phyloP scores from a whole-genome alignment of 2,113 vertebrate species.

The Passer domesticus region DNA sequence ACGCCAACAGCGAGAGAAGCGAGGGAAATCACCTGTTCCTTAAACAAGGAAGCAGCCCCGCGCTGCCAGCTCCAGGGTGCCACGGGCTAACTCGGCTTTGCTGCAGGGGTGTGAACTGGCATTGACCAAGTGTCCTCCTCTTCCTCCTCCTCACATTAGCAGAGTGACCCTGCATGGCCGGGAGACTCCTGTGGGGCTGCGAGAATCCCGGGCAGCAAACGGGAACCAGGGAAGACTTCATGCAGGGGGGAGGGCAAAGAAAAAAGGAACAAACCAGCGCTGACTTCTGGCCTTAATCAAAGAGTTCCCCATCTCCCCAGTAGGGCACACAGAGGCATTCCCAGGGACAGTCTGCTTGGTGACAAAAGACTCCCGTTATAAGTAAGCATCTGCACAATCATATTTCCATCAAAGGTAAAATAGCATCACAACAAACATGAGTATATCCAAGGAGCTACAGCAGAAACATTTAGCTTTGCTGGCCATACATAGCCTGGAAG shows the following conservation, averaged over 20 bases:
- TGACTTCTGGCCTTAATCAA: not conserved
- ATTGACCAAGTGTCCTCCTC: not conserved
- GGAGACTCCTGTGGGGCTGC: not conserved
- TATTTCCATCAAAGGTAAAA: not conserved
- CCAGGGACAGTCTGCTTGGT: not conserved
- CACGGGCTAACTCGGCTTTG: rapidly evolving
- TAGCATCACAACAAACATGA: not conserved
- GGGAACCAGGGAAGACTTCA: rapidly evolving
- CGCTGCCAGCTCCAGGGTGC: rapidly evolving
- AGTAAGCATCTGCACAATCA: not conserved
- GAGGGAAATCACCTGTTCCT: not conserved
- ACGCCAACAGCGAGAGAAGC: not conserved
- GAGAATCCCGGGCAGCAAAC: not conserved
- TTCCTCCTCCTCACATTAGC: not conserved
- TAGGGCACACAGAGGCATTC: rapidly evolving
- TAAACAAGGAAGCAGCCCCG: not conserved
- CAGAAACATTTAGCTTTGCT: not conserved
- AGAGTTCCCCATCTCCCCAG: not conserved
- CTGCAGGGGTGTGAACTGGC: rapidly evolving
- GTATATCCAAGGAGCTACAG: not conserved
- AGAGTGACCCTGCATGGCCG: rapidly evolving
- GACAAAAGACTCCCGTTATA: not conserved
- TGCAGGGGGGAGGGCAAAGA: rapidly evolving
- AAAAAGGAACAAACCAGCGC: not conserved
- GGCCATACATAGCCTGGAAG: not conserved